Evolutionary conservation across 1,140 invertebrate species (phyloP), one percentile per base, ranked within the genome.

Genomic region (Scaptomyza montana): DNA sequence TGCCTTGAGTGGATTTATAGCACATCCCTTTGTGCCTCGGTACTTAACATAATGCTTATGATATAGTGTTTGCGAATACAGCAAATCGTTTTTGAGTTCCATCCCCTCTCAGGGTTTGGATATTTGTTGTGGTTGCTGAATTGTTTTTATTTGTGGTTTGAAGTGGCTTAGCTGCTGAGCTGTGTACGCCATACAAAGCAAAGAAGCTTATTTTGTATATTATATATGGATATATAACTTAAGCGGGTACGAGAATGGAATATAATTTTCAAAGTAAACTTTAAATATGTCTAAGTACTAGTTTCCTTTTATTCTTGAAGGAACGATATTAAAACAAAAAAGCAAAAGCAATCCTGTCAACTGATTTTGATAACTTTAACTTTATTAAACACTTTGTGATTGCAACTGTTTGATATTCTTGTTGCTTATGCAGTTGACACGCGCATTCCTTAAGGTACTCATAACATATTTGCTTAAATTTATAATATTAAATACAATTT

Each of bases 41-140:
- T 79, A 64, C 74, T 85, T 84, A 87, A 76, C 82, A 82, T 82
- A 78, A 86, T 87, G 84, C 81, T 87, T 86, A 86, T 86, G 82
- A 77, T 82, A 74, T 36, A 36, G 8, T 36, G 9, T 76, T 78
- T 71, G 41, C 43, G 61, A 64, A 72, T 86, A 56, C 56, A 65
- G 63, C 76, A 84, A 82, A 78, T 79, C 80, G 80, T 67, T 80
- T 64, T 72, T 76, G 59, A 76, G 69, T 43, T 45, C 16, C 30
- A 5, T 4, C 30, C 30, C 49, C 57, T 21, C 41, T 8, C 12
- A 56, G 21, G n/a, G 39, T 45, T 8, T n/a, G 54, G 28, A 45
- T 67, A 67, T 67, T 66, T 67, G 43, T 67, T 67, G 47, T 45
- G 47, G 49, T 63, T 53, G 36, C 39, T 25, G 54, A 28, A 13